phyloP scores from a whole-genome alignment of 2,888 invertebrate genomes.

The Emmelina monodactyla region DNA sequence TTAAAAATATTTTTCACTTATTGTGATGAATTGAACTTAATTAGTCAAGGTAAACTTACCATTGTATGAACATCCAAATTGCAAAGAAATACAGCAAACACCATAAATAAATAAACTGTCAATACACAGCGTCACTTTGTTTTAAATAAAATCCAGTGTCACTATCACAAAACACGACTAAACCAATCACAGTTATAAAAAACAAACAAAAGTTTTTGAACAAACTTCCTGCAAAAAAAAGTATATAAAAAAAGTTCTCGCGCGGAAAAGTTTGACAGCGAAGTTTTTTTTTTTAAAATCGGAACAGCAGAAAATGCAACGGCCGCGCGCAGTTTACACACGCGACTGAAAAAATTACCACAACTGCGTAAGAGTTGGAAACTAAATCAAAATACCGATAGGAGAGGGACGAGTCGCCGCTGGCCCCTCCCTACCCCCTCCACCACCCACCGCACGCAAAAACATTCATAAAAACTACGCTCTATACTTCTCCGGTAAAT shows the following conservation, averaged over 20 bases:
- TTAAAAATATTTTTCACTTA: too few species aligned
- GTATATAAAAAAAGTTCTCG: constrained; percentile 25
- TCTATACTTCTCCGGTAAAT: constrained; percentile 54
- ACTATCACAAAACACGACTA: constrained; percentile 25
- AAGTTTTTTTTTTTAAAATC: not conserved
- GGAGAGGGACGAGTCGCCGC: constrained; percentile 58
- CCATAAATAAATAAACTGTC: constrained; percentile 28
- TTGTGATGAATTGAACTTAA: too few species aligned
- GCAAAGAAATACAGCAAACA: constrained; percentile 26
- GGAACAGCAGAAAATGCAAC: constrained; percentile 23
- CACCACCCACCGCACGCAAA: constrained; percentile 45
- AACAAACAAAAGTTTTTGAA: constrained; percentile 27
- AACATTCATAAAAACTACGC: constrained; percentile 62
- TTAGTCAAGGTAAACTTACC: too few species aligned
- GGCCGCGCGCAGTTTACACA: constrained; percentile 54
- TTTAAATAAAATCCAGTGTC: constrained; percentile 30
- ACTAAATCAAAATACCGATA: constrained; percentile 66
- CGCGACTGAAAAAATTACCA: constrained; percentile 65
- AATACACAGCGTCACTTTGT: constrained; percentile 18
- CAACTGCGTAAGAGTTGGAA: constrained; percentile 63
- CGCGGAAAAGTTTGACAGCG: constrained; percentile 31
- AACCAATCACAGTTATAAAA: constrained; percentile 19
- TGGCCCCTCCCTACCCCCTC: constrained; percentile 63
- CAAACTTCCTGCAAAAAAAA: constrained; percentile 31
- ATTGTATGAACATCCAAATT: constrained; percentile 51